Evolutionary conservation across 1,140 invertebrate species (phyloP).

Genomic region (Xylocopa sonorina): DNA sequence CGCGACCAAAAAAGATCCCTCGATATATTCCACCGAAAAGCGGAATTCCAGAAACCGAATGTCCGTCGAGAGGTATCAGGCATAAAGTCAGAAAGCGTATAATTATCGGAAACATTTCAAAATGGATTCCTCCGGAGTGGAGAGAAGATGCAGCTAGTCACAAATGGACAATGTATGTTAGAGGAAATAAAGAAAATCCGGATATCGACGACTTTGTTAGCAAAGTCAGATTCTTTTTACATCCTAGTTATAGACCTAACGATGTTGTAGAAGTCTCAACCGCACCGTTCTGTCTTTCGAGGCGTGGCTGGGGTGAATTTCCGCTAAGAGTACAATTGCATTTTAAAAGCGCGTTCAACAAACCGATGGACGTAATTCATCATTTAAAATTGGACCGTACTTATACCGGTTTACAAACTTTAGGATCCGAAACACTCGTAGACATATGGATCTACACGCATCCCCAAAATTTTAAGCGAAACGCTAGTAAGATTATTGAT

Average conservation of each 20-base stretch:
- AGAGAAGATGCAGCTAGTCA: slow-evolving; percentile 89
- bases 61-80: slow-evolving; percentile 70
- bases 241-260: slow-evolving; percentile 94
- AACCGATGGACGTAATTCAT: slow-evolving; percentile 91
- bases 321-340: slow-evolving; percentile 90
- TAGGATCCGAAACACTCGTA: slow-evolving; percentile 90
- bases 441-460: slow-evolving; percentile 85
- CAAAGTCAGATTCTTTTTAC: slow-evolving; percentile 91
- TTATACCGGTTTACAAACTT: slow-evolving; percentile 92
- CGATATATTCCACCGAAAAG: slow-evolving; percentile 78
- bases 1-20: slow-evolving; percentile 73
- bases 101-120: slow-evolving; percentile 92
- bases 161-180: slow-evolving; percentile 95
- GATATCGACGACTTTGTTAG: slow-evolving; percentile 86
- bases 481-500: background rate
- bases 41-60: slow-evolving; percentile 56
- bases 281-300: slow-evolving; percentile 91
- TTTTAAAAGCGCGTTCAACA: slow-evolving; percentile 89
- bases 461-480: slow-evolving; percentile 17
- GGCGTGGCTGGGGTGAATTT: slow-evolving; percentile 96
- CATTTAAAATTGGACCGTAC: slow-evolving; percentile 91
- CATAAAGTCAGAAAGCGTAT: slow-evolving; percentile 79
- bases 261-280: slow-evolving; percentile 90
- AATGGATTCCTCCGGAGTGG: slow-evolving; percentile 88
- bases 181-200: slow-evolving; percentile 84